Base-by-base conservation (phyloP, 92 coral and sea anemone species). In the Zoanthus sansibaricus region DNA sequence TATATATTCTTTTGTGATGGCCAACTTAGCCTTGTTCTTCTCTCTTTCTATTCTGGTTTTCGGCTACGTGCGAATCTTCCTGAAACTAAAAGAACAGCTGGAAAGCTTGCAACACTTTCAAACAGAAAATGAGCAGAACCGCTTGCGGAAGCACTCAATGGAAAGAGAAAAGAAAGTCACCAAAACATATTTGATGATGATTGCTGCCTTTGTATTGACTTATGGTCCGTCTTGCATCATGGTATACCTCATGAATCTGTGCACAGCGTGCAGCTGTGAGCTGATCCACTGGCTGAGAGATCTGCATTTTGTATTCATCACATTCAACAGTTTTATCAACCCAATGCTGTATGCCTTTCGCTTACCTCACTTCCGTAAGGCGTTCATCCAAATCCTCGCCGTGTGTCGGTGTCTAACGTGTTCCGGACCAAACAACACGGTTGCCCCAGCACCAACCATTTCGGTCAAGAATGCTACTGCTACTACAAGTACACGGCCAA, bases 1-100 rank as follows among this genome's bases (percentile, higher is more conserved):
- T 16, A n/a, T 92, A 5, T 95, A 95, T 77, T 95, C 96, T 17
- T 95, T 95, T 82, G 92, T 93, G 44, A 91, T 95, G 76, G 98
- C 98, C 71, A 80, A 80, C 37, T 42, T 80, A 14, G 85, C 92
- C 47, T 80, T 89, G 25, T 79, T 89, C 78, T 54, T 89, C 58
- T 83, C 92, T 13, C 87, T 89, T 46, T 68, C 87, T 84, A 87
- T 89, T 58, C 77, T 83, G 84, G 54, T 89, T 69, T 89, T 89
- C 82, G 88, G 88, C 20, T 89, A 83, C 79, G 92, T 89, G 79
- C 84, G 92, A 47, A 87, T 89, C 25, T 87, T 83, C 55, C 75
- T 67, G 16, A 66, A 72, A 11, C 76, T 89, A 44, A 78, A 82
- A 44, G 73, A 37, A 13, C 85, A 89, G 79, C 82, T 89, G 75